Evolutionary conservation across 2,113 vertebrate genomes (phyloP).

Genomic region (Azemiops feae): DNA sequence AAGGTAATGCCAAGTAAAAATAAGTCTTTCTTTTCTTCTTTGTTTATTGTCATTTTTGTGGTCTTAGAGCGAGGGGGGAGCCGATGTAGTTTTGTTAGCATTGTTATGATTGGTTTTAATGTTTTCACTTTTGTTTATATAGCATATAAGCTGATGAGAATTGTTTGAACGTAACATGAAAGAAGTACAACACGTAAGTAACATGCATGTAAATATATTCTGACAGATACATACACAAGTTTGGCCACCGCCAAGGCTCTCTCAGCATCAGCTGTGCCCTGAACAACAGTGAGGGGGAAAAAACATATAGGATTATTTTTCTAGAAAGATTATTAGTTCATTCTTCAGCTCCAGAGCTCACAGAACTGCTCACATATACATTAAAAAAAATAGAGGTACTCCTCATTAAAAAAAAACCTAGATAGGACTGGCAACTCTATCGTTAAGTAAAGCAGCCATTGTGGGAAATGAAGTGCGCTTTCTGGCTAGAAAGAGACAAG

Average conservation of each 20-base stretch:
- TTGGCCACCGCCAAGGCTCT: conserved; percentile 87
- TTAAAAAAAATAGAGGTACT: background rate
- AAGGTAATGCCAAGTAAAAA: background rate
- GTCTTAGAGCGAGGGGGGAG: background rate
- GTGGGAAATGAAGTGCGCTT: background rate
- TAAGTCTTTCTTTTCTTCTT: background rate
- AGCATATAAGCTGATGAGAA: background rate
- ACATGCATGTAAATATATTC: background rate
- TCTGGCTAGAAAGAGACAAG: background rate
- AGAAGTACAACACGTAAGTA: background rate
- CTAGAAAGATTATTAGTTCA: background rate
- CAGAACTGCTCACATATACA: background rate
- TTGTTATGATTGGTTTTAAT: background rate
- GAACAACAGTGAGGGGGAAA: conserved; percentile 42
- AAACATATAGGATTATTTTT: background rate
- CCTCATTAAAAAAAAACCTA: background rate
- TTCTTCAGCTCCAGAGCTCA: too few species aligned
- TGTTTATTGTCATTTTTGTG: background rate
- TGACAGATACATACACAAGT: conserved; percentile 84
- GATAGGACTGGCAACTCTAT: background rate
- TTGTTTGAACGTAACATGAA: background rate
- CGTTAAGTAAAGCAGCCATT: background rate
- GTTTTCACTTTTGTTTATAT: background rate
- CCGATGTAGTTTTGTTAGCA: background rate
- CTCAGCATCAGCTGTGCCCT: conserved; percentile 92